A percentile compares a stretch with the other conserved stretches of the same genome.
phyloP scores from a whole-genome alignment of 1,140 invertebrate genomes.

The Papilio machaon region DNA sequence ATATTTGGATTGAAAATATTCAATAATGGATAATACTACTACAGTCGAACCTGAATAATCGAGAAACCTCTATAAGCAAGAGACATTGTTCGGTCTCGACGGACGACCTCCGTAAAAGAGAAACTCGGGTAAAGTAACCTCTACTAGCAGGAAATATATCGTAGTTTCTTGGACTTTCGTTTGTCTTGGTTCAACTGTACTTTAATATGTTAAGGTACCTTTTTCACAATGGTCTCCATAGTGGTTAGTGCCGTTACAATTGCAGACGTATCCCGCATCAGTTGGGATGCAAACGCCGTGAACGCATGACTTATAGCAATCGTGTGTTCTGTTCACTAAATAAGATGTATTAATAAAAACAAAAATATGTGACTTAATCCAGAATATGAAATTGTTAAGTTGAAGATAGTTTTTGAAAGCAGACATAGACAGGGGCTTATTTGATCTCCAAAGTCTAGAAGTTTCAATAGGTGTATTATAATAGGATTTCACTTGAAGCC shows the following conservation, averaged over 20 bases:
- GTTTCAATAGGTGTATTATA: background rate
- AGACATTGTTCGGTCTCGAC: too few species aligned
- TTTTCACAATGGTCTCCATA: slow-evolving; percentile 1
- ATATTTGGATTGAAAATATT: background rate
- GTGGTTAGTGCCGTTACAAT: background rate
- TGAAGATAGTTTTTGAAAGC: background rate
- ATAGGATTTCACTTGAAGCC: background rate
- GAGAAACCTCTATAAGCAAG: too few species aligned
- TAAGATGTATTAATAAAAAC: background rate
- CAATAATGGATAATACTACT: background rate
- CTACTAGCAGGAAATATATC: too few species aligned
- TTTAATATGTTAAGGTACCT: background rate
- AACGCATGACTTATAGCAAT: background rate
- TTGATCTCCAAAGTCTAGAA: too few species aligned
- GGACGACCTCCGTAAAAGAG: too few species aligned
- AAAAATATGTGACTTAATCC: too few species aligned
- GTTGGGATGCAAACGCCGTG: background rate
- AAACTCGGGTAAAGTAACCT: too few species aligned
- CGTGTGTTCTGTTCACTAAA: background rate
- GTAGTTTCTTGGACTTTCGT: too few species aligned
- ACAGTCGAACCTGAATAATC: too few species aligned
- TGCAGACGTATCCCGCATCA: background rate
- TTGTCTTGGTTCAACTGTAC: too few species aligned
- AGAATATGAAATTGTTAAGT: too few species aligned
- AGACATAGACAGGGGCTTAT: background rate